Evolutionary conservation across 2,113 vertebrate genomes (phyloP), one percentile per base, ranked within the genome.

Genomic region (Puma concolor): DNA sequence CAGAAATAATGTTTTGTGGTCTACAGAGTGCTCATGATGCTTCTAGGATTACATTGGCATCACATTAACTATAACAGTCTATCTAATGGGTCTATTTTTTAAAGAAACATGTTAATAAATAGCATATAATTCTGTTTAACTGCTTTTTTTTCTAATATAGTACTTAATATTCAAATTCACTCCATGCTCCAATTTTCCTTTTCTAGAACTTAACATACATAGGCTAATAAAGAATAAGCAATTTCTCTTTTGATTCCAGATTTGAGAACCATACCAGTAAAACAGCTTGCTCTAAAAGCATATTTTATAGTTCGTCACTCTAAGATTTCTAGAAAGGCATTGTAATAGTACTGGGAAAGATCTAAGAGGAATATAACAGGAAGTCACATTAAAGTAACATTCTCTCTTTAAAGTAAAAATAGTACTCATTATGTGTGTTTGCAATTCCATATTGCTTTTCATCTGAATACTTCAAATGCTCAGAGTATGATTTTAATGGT

Each of bases 351-450:
- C 23, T 79, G 84, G 41, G 33, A 88, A 79, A 71, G 9, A 91
- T 60, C 14, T 66, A 44, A 71, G 38, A 88, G 36, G 31, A 64
- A 57, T 80, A 81, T 64, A 96, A 88, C 31, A 85, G n/a, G 29
- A 95, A 91, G 27, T 41, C 21, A 14, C 50, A 81, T 94, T 95
- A 94, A 92, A 87, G n/a, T 64, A 95, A 38, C 7, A 82, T 60
- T 72, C 2, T 92, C 71, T 85, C 19, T 91, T 74, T 50, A 93
- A 91, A 93, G n/a, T 84, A 80, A 91, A 95, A 79, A 85, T 82
- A 66, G 57, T 71, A 44, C 13, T 72, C 48, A 63, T 91, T 74
- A 57, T 29, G 33, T 69, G 11, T 57, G 17, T 88, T 86, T 94
- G 17, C 25, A 83, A 77, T 94, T 97, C 17, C 69, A 21, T 44